Percentiles rank a stretch among this genome's conserved stretches.
phyloP scores from a whole-genome alignment of 2,113 vertebrate species.

The Chelonoidis abingdonii region DNA sequence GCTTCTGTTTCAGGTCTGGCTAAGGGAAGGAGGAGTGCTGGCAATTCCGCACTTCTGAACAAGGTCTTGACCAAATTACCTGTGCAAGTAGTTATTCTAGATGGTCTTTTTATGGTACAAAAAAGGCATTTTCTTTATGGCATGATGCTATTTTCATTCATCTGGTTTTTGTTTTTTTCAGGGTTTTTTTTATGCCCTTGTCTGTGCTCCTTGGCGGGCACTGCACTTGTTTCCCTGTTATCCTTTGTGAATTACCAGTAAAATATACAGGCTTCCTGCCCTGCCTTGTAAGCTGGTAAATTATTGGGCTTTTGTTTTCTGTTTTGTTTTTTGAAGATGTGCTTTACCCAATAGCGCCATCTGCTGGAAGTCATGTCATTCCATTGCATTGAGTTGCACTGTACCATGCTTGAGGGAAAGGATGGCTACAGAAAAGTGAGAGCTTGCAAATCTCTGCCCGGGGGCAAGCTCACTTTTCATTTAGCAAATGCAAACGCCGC shows the following conservation, averaged over 20 bases:
- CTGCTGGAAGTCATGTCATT: constrained; percentile 25
- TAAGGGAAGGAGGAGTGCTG: not conserved
- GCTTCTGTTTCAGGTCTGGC: not conserved
- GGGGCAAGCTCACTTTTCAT: not conserved
- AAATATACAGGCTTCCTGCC: not conserved
- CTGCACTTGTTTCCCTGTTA: not conserved
- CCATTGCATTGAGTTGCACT: rapidly evolving
- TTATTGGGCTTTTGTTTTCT: not conserved
- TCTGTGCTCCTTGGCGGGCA: not conserved
- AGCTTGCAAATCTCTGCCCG: not conserved
- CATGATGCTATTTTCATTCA: not conserved
- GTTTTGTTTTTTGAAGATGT: not conserved
- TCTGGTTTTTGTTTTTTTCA: not conserved
- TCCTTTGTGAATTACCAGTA: not conserved
- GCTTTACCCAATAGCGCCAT: constrained; percentile 66
- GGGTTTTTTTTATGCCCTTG: not conserved
- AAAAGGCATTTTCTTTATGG: not conserved
- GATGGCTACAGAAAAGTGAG: not conserved
- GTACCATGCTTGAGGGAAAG: not conserved
- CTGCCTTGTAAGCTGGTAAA: not conserved
- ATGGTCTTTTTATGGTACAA: not conserved
- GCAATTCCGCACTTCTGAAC: not conserved
- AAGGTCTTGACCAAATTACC: not conserved
- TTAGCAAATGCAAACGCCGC: not conserved
- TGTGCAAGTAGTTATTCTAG: not conserved